Evolutionary conservation across 2,113 vertebrate species (phyloP).

Genomic region (Catagonus wagneri): DNA sequence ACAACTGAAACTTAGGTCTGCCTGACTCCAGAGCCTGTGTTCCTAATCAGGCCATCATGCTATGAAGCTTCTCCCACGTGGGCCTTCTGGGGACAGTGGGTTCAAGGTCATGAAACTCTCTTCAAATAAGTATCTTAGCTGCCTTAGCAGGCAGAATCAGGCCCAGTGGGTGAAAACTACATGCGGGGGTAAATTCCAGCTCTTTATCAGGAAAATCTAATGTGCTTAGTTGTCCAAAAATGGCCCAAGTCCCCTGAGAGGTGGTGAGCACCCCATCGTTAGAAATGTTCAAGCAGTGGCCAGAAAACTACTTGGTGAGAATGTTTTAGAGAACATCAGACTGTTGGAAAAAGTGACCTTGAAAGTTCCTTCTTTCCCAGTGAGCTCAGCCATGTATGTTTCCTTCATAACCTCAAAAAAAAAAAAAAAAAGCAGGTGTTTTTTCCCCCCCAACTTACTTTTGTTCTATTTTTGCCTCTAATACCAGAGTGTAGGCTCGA

Average conservation of each 20-base stretch:
- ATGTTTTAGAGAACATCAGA: not conserved
- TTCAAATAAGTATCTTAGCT: not conserved
- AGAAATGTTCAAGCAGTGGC: not conserved
- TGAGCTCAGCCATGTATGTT: not conserved
- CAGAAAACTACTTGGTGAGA: not conserved
- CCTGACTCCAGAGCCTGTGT: not conserved
- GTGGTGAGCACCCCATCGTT: not conserved
- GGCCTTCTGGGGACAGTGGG: not conserved
- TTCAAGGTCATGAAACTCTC: not conserved
- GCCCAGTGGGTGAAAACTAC: not conserved
- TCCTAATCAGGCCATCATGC: not conserved
- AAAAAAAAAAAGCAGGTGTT: not conserved
- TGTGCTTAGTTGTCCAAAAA: slow-evolving; percentile 12
- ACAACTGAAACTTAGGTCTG: not conserved
- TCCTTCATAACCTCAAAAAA: not conserved
- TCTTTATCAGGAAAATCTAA: not conserved
- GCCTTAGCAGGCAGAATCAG: not conserved
- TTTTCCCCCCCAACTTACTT: not conserved
- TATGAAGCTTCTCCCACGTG: not conserved
- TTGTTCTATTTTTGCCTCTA: not conserved
- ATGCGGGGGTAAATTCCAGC: not conserved
- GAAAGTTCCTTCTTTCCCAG: not conserved
- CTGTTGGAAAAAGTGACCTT: not conserved
- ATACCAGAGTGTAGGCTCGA: not conserved
- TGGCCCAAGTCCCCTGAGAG: not conserved